Conservation (phyloP, 2,113 vertebrate species). For the Corvus cornix region DNA sequence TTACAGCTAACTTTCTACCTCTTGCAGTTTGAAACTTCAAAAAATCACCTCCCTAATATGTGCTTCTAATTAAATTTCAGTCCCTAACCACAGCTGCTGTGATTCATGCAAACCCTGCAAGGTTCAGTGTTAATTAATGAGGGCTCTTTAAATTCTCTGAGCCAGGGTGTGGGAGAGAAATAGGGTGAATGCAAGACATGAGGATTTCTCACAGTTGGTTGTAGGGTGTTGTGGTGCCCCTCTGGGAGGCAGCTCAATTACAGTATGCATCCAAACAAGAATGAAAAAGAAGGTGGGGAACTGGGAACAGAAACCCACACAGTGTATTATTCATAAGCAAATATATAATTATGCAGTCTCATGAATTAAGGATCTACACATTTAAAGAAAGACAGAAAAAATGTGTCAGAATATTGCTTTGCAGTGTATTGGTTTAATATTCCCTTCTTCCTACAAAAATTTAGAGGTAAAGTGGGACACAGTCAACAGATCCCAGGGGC, state of each 20-base stretch:
- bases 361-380: slow-evolving; percentile 5
- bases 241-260: slow-evolving; percentile 19
- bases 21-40: slow-evolving; percentile 18
- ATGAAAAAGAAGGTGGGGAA: slow-evolving; percentile 9
- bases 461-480: not conserved
- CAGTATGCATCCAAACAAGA: slow-evolving; percentile 13
- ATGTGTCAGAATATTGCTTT: slow-evolving; percentile 4
- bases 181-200: not conserved
- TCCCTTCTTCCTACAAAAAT: not conserved
- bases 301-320: not conserved
- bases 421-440: not conserved
- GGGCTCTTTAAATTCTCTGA: slow-evolving; percentile 67
- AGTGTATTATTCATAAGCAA: slow-evolving; percentile 58
- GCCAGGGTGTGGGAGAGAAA: slow-evolving; percentile 1
- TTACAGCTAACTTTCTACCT: not conserved
- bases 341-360: slow-evolving; percentile 56
- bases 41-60: slow-evolving; percentile 36
- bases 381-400: slow-evolving; percentile 32
- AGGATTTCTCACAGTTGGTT: slow-evolving; percentile 46
- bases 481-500: not conserved
- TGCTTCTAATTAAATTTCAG: slow-evolving; percentile 75
- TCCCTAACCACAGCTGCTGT: slow-evolving; percentile 57
- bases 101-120: slow-evolving; percentile 60
- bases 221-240: slow-evolving; percentile 13
- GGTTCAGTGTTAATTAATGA: slow-evolving; percentile 74